A percentile compares a stretch with the other conserved stretches of the same genome.
phyloP scores from a whole-genome alignment of 2,888 invertebrate species.

The Eulithis prunata region DNA sequence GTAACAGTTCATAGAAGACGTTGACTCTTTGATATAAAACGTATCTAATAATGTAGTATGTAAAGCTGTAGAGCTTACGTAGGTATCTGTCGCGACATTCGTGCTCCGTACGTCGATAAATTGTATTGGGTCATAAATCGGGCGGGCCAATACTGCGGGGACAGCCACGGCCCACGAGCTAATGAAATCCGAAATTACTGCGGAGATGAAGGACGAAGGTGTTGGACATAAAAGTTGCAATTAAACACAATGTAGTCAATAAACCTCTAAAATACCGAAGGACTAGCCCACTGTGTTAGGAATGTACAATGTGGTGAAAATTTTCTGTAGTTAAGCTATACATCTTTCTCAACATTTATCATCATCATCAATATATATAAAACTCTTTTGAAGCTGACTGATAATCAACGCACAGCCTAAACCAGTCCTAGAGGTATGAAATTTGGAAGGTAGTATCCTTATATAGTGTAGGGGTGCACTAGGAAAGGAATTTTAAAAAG shows the following conservation, averaged over 20 bases:
- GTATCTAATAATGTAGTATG: conserved; percentile 13
- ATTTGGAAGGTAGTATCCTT: too few relatives aligned
- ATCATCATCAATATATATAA: too few relatives aligned
- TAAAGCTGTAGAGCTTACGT: conserved; percentile 19
- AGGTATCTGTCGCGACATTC: conserved; percentile 46
- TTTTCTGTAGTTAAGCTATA: too few relatives aligned
- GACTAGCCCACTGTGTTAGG: too few relatives aligned
- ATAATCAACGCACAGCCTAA: too few relatives aligned
- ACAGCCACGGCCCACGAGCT: conserved; percentile 38
- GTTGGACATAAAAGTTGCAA: conserved; percentile 31
- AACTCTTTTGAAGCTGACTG: too few relatives aligned
- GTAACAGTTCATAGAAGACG: too few relatives aligned
- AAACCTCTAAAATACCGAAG: conserved; percentile 3
- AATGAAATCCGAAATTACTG: conserved; percentile 48
- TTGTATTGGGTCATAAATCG: conserved; percentile 69
- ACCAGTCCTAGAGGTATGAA: too few relatives aligned
- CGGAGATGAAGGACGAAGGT: conserved; percentile 32
- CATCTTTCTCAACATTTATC: too few relatives aligned
- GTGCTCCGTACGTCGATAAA: conserved; percentile 47
- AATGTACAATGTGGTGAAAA: too few relatives aligned
- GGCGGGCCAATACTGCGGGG: conserved; percentile 53
- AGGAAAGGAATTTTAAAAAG: too few relatives aligned
- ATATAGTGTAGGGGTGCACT: too few relatives aligned
- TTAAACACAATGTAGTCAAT: conserved; percentile 19
- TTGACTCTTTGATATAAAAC: background rate